A percentile compares a stretch with the other conserved stretches of the same genome.
Evolutionary conservation across 2,888 invertebrate species (phyloP).

Genomic region (Sphaerophoria rueppellii): DNA sequence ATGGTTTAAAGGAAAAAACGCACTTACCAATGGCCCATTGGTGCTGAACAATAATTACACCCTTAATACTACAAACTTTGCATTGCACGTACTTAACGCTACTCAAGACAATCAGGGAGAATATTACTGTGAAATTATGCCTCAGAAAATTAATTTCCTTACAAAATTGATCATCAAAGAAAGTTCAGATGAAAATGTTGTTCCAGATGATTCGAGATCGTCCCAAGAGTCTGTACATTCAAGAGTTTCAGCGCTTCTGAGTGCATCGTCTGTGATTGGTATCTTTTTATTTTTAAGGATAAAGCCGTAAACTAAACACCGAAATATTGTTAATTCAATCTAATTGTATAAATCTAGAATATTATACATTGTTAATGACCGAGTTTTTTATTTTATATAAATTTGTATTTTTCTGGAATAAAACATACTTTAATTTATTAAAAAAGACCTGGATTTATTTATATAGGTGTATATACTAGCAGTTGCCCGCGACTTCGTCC

Average conservation of each 20-base stretch:
- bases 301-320: constrained; percentile 36
- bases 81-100: constrained; percentile 76
- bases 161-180: constrained; percentile 73
- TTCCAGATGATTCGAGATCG: constrained; percentile 77
- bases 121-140: constrained; percentile 76
- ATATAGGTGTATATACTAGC: not conserved
- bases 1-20: constrained; percentile 74
- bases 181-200: constrained; percentile 75
- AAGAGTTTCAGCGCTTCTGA: constrained; percentile 15
- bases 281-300: constrained; percentile 67
- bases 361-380: constrained; percentile 52
- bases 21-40: constrained; percentile 74
- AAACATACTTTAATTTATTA: constrained; percentile 69
- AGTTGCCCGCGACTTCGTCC: too few relatives aligned
- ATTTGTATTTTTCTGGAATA: constrained; percentile 55
- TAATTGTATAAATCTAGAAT: constrained; percentile 32
- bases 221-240: constrained; percentile 60
- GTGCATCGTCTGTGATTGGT: constrained; percentile 58
- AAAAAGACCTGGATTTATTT: constrained; percentile 10
- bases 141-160: constrained; percentile 70
- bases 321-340: not conserved
- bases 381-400: constrained; percentile 48
- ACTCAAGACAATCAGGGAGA: constrained; percentile 75
- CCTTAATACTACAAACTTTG: constrained; percentile 72
- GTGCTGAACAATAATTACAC: constrained; percentile 74